phyloP scores from a whole-genome alignment of 2,888 invertebrate species.

The Andrena camellia region DNA sequence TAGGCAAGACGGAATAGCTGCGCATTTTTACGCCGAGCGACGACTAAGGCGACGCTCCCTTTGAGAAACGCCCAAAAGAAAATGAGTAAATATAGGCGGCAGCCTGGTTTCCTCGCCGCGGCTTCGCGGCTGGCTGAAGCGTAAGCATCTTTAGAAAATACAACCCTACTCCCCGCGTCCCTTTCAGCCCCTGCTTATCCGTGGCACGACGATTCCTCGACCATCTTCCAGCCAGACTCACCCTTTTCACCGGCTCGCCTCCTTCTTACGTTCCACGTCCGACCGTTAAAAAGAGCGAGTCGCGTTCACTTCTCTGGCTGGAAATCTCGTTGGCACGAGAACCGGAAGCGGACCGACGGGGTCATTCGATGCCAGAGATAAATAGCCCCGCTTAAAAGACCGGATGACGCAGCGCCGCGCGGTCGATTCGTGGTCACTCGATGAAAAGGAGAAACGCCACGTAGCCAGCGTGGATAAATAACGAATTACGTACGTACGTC shows the following conservation, averaged over 20 bases:
- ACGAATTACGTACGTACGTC: conserved; percentile 44
- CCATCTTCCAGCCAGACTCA: conserved; percentile 25
- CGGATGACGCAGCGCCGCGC: conserved; percentile 31
- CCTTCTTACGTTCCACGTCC: conserved; percentile 41
- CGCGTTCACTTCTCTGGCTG: conserved; percentile 52
- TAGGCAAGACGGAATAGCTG: conserved; percentile 69
- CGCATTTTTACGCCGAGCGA: conserved; percentile 70
- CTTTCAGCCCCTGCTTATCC: conserved; percentile 29
- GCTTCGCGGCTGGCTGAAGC: conserved; percentile 69
- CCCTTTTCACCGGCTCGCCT: conserved; percentile 41
- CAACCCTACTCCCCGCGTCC: conserved; percentile 47
- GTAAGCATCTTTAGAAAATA: conserved; percentile 72
- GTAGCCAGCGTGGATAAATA: conserved; percentile 34
- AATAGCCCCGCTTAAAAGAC: conserved; percentile 58
- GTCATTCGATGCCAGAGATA: conserved; percentile 63
- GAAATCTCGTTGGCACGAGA: conserved; percentile 66
- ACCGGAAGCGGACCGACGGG: conserved; percentile 60
- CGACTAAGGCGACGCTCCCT: conserved; percentile 63
- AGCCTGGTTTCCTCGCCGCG: conserved; percentile 54
- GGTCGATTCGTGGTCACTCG: conserved; percentile 36
- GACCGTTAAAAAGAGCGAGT: conserved; percentile 40
- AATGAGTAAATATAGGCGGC: conserved; percentile 73
- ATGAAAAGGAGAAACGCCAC: conserved; percentile 12
- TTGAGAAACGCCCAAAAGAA: conserved; percentile 70
- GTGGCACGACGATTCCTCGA: conserved; percentile 38